Base-by-base conservation (phyloP, 1,140 invertebrate species). In the Venturia canescens region DNA sequence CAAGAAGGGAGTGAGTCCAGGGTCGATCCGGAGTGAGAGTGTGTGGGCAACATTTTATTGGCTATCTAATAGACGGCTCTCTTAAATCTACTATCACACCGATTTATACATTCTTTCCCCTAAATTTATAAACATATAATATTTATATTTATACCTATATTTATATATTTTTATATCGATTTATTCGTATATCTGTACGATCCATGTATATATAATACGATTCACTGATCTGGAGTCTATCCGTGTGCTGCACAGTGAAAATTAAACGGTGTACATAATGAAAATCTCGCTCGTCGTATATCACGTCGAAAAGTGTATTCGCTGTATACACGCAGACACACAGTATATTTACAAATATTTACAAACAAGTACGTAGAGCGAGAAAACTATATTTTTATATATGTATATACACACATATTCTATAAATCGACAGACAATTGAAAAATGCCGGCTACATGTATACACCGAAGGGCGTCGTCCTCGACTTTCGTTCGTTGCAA, bases 31-130 rank as follows among this genome's bases (percentile, higher is more conserved):
- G 38, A 72, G 78, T 74, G 70, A 69, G 7, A 44, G 13, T 11
- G 38, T 67, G 67, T 57, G 38, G 38, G 38, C 34, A 23, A 38
- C 27, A 26, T 74, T 74, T 48, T 6, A 21, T 38, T n/a, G 18
- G n/a, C 66, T 63, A 23, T 63, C 9, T 77, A 29, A 69, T 44
- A 44, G 38, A 44, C 38, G 38, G 38, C 38, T 44, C 38, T 44
- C 90, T 90, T 91, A 91, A 87, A 86, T 80, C 89, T 92, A 91
- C 88, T 92, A 92, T 92, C 91, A 92, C 91, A 92, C 91, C 91
- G 71, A 92, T 92, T 90, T 90, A 90, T 91, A 92, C 90, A 91
- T 87, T 89, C 81, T 86, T 31, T 23, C 57, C 11, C 48, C 81
- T 83, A 84, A 86, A 70, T 71, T 78, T 87, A 21, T 31, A 86